Percentiles rank a stretch among this genome's conserved stretches.
These are phyloP conservation scores for Hafferia zeledoni DNA, from an alignment of 2,797 vertebrate species.

Conservation along the genomic window DNA sequence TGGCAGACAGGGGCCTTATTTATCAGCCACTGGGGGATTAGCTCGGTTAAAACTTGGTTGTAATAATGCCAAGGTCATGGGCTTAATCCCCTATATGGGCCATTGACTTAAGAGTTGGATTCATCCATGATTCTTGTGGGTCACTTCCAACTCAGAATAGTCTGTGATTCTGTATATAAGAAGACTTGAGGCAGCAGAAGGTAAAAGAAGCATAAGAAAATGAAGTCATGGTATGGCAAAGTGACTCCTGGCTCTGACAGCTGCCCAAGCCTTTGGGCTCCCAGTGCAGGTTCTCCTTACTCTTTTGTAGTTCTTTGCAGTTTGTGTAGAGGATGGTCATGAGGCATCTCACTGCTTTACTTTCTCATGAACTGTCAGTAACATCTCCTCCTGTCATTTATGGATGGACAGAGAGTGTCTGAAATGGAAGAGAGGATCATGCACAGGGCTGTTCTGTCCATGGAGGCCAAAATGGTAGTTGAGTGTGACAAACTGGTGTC, in stretches of 20 bases:
- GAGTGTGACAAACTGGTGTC: background rate
- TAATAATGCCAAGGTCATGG: too few relatives aligned
- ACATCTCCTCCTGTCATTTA: background rate
- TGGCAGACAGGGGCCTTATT: background rate
- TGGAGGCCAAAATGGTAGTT: background rate
- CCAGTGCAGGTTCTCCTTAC: background rate
- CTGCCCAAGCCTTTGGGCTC: background rate
- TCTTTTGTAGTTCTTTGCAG: background rate
- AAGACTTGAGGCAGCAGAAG: background rate
- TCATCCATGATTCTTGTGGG: too few relatives aligned
- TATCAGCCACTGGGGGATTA: background rate
- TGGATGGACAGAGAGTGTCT: background rate
- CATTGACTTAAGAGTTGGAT: too few relatives aligned
- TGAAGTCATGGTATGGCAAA: background rate
- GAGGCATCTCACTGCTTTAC: background rate
- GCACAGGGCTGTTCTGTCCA: background rate
- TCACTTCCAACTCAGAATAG: too few relatives aligned
- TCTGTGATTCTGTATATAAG: background rate
- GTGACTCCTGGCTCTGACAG: background rate
- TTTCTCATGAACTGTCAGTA: background rate
- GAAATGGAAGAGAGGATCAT: background rate
- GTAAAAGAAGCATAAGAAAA: background rate
- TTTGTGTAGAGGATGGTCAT: background rate
- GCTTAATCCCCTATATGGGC: too few relatives aligned
- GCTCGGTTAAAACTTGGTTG: too few relatives aligned